These are phyloP conservation scores for Lypha dubia DNA, from an alignment of 2,888 invertebrate genomes.

Conservation along the genomic window DNA sequence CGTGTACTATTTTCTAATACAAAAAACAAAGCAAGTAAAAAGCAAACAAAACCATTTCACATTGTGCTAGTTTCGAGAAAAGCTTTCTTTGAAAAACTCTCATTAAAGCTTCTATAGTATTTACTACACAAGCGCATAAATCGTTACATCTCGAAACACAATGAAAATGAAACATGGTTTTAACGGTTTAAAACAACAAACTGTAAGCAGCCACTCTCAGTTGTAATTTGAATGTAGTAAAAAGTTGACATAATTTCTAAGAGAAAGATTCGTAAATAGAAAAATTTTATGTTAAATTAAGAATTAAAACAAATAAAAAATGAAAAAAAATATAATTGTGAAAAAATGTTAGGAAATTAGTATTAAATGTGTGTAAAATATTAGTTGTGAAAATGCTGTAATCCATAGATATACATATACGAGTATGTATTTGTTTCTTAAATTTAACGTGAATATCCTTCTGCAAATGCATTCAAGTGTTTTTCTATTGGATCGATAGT, in stretches of 20 bases:
- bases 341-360: constrained; percentile 10
- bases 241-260: constrained; percentile 55
- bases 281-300: constrained; percentile 19
- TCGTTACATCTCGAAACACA: constrained; percentile 17
- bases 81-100: constrained; percentile 14
- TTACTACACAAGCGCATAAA: constrained; percentile 50
- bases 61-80: constrained; percentile 49
- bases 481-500: constrained; percentile 66
- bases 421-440: not conserved
- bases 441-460: constrained; percentile 57
- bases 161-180: constrained; percentile 33
- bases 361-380: not conserved
- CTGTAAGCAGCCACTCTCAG: constrained; percentile 46
- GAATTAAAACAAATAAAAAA: constrained; percentile 4
- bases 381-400: not conserved
- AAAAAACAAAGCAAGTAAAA: not conserved
- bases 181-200: constrained; percentile 60
- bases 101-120: constrained; percentile 10
- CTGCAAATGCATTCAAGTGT: constrained; percentile 45
- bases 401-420: constrained; percentile 34
- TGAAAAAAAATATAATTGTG: no score
- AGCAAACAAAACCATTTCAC: not conserved
- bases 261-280: constrained; percentile 16
- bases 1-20: constrained; percentile 24
- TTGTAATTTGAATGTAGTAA: constrained; percentile 59